Evolutionary conservation across 2,888 invertebrate species (phyloP), one percentile per base, ranked within the genome.

Genomic region (Isoperla grammatica): DNA sequence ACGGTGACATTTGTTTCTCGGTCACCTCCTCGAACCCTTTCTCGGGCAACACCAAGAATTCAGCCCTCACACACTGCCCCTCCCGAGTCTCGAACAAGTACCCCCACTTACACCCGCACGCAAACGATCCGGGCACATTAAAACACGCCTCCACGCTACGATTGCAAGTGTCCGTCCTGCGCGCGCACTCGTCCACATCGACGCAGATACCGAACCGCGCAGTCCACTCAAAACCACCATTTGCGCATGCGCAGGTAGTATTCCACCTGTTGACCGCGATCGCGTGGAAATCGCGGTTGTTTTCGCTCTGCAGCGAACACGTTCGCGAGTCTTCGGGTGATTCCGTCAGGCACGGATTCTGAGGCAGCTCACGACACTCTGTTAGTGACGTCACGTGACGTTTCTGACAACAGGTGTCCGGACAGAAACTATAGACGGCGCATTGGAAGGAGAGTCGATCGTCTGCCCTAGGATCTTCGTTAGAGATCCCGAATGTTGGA

Each of bases 361-460:
- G 67, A 42, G 65, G 64, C 56, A 70, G 71, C 37, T 75, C 69
- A 68, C 73, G 71, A 68, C 84, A 84, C 50, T 77, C 71, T 9
- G 70, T 70, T 59, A 70, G 64, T 17, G 71, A 67, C 17, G 70
- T 66, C 11, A 81, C 68, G 66, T 79, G 77, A 66, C 76, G 79
- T 59, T 75, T 67, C 15, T 81, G 77, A 67, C 84, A 85, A 67
- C 84, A 85, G 6, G 80, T 45, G 63, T 61, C 84, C 6, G 85
- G 85, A 70, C 85, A 85, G 72, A 85, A 84, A 68, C 84, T 84
- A 67, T 83, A 83, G 63, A 75, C 68, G 9, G 85, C 82, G 70
- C 85, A 86, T 46, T 74, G 75, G 70, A 79, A 85, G 1, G 80
- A 75, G 49, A 71, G 66, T 48, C 70, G 70, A 67, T 84, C 82